Base-by-base conservation (phyloP, 2,888 invertebrate species). In the Parthenolecanium corni region DNA sequence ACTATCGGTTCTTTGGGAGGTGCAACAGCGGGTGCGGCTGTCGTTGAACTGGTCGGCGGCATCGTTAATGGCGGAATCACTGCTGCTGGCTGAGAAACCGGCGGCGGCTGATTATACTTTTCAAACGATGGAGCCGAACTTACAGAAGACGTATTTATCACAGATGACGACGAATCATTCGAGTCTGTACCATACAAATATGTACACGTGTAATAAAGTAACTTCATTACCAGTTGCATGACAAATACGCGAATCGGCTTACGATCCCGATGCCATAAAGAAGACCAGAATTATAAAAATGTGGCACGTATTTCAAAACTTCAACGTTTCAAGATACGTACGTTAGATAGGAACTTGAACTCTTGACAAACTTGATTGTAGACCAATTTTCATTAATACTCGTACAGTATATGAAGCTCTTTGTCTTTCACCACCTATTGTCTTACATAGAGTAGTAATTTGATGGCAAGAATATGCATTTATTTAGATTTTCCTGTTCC, bases 81-180 rank as follows among this genome's bases (percentile, higher is more conserved):
- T n/a, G 56, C 42, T n/a, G 56, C 40, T 24, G 42, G 56, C 44
- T 56, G 56, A n/a, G 56, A 42, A 23, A 56, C 24, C 42, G 23
- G 56, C 46, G 42, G 23, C n/a, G 23, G 44, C 44, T 56, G 56
- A 42, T 56, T 56, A 16, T 24, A 56, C 16, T 56, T 56, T 21
- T 56, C 56, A 23, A 14, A 20, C 31, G 58, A 21, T 11, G 58
- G 31, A n/a, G 25, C 46, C 44, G 36, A 49, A 21, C 23, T 46
- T 18, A 49, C 47, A 23, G 40, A 16, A 20, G 58, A 16, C 47
- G 58, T 49, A 36, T 25, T 58, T 47, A 47, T 58, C 47, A 58
- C 58, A 49, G 58, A 25, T 47, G 58, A 21, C 49, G 38, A 49
- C 25, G 44, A 38, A 31, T 53, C 53, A 12, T 20, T 23, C 18